Percentiles rank a stretch among this genome's conserved stretches.
Conservation (phyloP, 2,888 invertebrate genomes). For the Ennomos fuscantarius region DNA sequence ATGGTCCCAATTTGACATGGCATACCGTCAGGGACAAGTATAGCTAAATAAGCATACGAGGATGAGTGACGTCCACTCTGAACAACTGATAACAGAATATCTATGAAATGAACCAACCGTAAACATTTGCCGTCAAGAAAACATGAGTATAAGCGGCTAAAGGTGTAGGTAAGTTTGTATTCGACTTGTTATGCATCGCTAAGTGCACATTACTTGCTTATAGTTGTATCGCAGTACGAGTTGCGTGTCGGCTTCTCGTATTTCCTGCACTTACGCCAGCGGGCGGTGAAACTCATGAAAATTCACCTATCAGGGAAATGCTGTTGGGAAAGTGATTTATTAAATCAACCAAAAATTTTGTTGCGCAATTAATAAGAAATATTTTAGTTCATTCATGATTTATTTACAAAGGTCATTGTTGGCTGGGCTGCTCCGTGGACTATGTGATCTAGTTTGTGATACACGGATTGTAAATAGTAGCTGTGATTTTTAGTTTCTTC, state of each 20-base stretch:
- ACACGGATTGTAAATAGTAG: too few species aligned
- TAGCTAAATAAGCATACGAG: neutral
- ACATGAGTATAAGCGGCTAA: too few species aligned
- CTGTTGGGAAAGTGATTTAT: slow-evolving; percentile 79
- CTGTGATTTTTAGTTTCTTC: too few species aligned
- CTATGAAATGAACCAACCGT: too few species aligned
- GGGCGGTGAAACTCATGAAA: slow-evolving; percentile 78
- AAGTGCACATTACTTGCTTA: slow-evolving; percentile 2
- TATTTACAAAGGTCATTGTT: neutral
- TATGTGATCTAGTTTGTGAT: too few species aligned
- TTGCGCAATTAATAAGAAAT: slow-evolving; percentile 26
- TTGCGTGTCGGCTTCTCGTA: slow-evolving; percentile 62
- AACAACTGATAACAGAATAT: neutral
- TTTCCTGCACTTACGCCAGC: slow-evolving; percentile 64
- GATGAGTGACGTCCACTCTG: neutral
- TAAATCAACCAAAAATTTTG: slow-evolving; percentile 69
- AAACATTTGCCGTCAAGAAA: too few species aligned
- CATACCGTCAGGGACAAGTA: too few species aligned
- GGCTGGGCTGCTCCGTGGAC: too few species aligned
- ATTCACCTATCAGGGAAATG: slow-evolving; percentile 73
- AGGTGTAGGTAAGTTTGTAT: neutral
- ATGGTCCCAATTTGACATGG: too few species aligned
- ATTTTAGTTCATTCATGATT: neutral
- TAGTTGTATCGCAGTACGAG: slow-evolving; percentile 14
- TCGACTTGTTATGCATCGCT: slow-evolving; percentile 10